Base-by-base conservation (phyloP, 2,888 invertebrate species). In the Eupithecia inturbata region DNA sequence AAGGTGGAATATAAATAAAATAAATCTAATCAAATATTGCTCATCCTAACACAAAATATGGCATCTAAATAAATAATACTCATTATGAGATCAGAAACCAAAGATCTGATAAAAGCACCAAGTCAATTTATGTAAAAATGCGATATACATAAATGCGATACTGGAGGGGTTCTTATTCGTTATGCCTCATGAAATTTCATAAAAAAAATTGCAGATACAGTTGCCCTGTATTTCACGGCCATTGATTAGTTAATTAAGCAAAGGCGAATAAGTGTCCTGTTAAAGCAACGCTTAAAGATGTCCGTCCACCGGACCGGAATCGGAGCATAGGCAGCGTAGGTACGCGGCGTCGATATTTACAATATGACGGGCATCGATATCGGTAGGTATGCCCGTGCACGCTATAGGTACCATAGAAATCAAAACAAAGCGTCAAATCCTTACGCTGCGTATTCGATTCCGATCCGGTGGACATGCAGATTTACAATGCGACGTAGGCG, bases 51-150 rank as follows among this genome's bases (percentile, higher is more conserved):
- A 87, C 85, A 87, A 90, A 89, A 90, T 93, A 94, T 94, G 94
- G 94, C 94, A 93, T 92, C 92, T 92, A 92, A 91, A 93, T 93
- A 94, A 93, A 93, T 93, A 94, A 94, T 94, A 94, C 92, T 94
- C 91, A 87, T 89, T 88, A 91, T 94, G 94, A 94, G 94, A 94
- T 94, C 94, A 92, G 91, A 92, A 89, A 91, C 85, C 85, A 86
- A 90, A 93, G 88, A 87, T 85, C 79, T 82, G 83, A 84, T 81
- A 84, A 36, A 89, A 91, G 91, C 91, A 92, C 90, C 91, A 87
- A 88, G 84, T 84, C 86, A 84, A 85, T 85, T 78, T 83, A 86
- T 84, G 80, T 79, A 83, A 79, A 31, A 33, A 26, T 57, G 57
- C 57, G 22, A 14, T 26, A 12, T 57, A 57, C 26, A 57, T 57